phyloP scores from a whole-genome alignment of 2,113 vertebrate genomes.

The Bothrops jararaca region DNA sequence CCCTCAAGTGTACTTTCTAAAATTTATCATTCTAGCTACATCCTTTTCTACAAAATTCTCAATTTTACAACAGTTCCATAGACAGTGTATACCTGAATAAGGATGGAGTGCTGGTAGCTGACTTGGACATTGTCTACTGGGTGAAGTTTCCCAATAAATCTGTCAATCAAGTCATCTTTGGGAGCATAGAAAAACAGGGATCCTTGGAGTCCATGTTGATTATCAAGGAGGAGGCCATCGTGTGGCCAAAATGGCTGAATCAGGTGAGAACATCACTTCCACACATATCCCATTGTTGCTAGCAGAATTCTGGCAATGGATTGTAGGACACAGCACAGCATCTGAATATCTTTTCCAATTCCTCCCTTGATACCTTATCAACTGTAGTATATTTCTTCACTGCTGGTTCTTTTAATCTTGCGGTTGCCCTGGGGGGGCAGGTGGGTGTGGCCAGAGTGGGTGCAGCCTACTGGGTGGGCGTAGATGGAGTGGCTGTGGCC shows the following conservation, averaged over 20 bases:
- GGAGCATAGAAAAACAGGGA: background rate
- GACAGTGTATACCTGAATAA: background rate
- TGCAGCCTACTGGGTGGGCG: too few relatives aligned
- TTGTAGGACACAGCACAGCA: background rate
- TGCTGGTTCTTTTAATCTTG: background rate
- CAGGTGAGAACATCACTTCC: background rate
- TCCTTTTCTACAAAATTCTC: background rate
- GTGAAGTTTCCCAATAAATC: background rate
- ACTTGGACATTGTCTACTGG: background rate
- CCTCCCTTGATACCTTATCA: background rate
- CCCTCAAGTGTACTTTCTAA: background rate
- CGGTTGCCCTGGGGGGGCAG: too few relatives aligned
- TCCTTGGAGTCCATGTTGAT: background rate
- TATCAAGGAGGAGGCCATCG: background rate
- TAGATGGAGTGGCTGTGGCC: too few relatives aligned
- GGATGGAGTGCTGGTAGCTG: background rate
- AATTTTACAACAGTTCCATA: background rate
- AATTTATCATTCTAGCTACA: background rate
- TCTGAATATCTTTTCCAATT: background rate
- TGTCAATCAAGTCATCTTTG: background rate
- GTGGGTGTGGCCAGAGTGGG: too few relatives aligned
- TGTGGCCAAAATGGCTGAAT: background rate
- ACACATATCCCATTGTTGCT: background rate
- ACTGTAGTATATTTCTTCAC: background rate
- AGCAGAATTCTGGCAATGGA: background rate